phyloP scores from a whole-genome alignment of 2,113 vertebrate genomes.

The Macrotis lagotis region DNA sequence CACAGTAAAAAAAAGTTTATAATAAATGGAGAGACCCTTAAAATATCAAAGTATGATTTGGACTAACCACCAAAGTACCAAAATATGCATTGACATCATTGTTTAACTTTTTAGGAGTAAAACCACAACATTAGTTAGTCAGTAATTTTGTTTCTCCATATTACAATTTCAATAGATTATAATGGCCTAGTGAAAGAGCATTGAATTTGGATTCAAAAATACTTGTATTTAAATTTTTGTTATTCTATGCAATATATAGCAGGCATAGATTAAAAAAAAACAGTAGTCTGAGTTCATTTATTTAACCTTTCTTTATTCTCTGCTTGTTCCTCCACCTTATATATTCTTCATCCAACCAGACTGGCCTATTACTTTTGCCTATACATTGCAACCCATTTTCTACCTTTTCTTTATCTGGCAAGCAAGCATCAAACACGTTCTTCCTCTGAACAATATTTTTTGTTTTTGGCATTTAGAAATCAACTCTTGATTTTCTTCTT shows the following conservation, averaged over 20 bases:
- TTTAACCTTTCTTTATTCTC: background rate
- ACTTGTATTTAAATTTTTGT: background rate
- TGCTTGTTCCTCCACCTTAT: background rate
- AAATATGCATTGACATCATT: background rate
- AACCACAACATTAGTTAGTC: background rate
- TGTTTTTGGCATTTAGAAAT: background rate
- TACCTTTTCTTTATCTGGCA: background rate
- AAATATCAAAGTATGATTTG: conserved; percentile 28
- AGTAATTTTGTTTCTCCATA: background rate
- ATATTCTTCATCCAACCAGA: background rate
- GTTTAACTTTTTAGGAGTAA: background rate
- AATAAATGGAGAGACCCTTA: conserved; percentile 33
- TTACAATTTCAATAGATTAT: background rate
- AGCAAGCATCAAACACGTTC: background rate
- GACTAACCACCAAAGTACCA: background rate
- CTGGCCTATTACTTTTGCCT: background rate
- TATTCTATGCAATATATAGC: background rate
- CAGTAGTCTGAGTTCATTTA: background rate
- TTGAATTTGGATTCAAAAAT: background rate
- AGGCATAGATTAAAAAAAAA: background rate
- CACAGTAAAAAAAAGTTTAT: background rate
- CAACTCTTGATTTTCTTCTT: background rate
- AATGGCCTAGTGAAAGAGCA: background rate
- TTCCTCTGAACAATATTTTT: background rate
- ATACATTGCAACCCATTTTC: background rate